A percentile compares a stretch with the other conserved stretches of the same genome.
Evolutionary conservation across 2,888 invertebrate genomes (phyloP).

Genomic region (Cheilosia vernalis): DNA sequence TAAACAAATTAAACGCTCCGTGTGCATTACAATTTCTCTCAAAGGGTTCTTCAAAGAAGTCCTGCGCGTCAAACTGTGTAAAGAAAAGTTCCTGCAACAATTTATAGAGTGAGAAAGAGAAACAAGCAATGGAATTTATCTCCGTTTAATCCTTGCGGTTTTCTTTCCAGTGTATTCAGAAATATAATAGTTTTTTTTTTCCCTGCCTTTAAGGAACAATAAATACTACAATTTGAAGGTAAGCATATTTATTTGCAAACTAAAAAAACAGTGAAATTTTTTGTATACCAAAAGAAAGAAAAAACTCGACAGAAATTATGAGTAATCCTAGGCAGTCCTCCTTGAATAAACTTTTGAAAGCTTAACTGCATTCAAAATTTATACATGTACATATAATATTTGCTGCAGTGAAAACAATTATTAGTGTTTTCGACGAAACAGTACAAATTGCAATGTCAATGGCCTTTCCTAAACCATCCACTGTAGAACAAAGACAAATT

Average conservation of each 20-base stretch:
- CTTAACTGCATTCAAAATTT: neutral
- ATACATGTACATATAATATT: neutral
- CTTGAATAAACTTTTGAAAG: neutral
- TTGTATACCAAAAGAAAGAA: neutral
- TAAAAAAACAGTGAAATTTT: neutral
- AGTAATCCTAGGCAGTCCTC: neutral
- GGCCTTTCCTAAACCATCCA: neutral
- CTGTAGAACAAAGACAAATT: neutral
- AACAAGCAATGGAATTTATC: conserved; percentile 25
- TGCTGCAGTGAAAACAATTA: neutral
- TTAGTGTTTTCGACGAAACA: neutral
- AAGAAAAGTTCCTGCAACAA: conserved; percentile 43
- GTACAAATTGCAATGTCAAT: neutral
- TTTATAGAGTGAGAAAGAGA: conserved; percentile 28
- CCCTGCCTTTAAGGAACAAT: neutral
- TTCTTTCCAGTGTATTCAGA: neutral
- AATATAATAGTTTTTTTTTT: neutral
- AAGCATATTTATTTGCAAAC: neutral
- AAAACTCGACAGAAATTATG: neutral
- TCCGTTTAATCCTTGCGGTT: conserved; percentile 2
- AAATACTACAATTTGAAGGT: neutral
- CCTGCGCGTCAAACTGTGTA: conserved; percentile 43
- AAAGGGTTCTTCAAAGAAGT: neutral
- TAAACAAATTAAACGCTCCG: conserved; percentile 14
- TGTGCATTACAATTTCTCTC: conserved; percentile 21